Base-by-base conservation (phyloP, 2,888 invertebrate species). In the Scaeva pyrastri region DNA sequence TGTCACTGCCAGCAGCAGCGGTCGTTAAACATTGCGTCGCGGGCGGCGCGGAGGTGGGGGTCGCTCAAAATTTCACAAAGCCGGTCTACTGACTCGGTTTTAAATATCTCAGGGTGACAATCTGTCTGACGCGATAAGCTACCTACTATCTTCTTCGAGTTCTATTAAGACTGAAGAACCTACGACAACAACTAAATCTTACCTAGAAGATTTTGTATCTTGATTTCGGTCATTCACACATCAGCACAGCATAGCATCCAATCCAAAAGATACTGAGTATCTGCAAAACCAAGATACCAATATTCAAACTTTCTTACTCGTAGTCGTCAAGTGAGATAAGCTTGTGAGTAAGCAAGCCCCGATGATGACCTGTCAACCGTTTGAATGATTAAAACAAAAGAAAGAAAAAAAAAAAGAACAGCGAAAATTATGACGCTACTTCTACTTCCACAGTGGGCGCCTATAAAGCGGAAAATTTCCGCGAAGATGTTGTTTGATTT, bases 31-130 rank as follows among this genome's bases (percentile, higher is more conserved):
- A 5, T 2, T 4, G 41, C 14, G 41, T 14, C 4, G 14, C 4
- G 3, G 14, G 16, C 8, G 16, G 10, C 16, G n/a, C 7, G 8
- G 8, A 8, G 16, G 43, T 1, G 16, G 8, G 16, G 8, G 14
- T 41, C 3, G 26, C 23, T 62, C 16, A 26, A 36, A 36, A 43
- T 36, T 19, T 26, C 48, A 41, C 10, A 71, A 81, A 75, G 70
- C 81, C 75, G 76, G 64, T 81, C 76, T 70, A 70, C 74, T 74
- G 68, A 60, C 58, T 81, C 21, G 43, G 39, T 76, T 76, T 39
- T 39, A 16, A 70, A 55, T 80, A 75, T 75, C 75, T 75, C 80
- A 75, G 76, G 41, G 56, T 71, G 71, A 75, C 62, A 74, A 60
- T 31, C 58, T 62, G 60, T 39, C 68, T 68, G 68, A 39, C 21